Evolutionary conservation across 2,888 invertebrate genomes (phyloP), one percentile per base, ranked within the genome.

Genomic region (Drosophila formosana): DNA sequence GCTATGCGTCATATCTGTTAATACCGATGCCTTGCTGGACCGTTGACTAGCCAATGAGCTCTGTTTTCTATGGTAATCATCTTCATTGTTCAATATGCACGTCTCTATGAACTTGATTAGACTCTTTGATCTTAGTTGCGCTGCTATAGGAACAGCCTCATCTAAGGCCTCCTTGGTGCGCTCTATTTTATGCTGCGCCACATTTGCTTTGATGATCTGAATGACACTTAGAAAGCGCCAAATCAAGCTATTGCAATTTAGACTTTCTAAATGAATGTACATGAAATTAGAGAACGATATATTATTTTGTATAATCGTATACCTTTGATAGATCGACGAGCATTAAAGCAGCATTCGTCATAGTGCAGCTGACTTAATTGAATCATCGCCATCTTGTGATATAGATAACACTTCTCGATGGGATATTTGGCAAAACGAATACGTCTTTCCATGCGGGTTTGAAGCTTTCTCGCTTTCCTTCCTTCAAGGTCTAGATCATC

Each of bases 371-470:
- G 85, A 0, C 66, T 56, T 25, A 92, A 68, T 41, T 91, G 88
- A 4, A 72, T 52, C 1, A 76, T 61, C 0, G 91, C 87, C 3
- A 91, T 89, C 60, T 88, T 84, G 55, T 91, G 88, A 18, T 77
- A 51, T 0, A 92, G 25, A 58, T 91, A 91, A 30, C 88, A 86
- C 32, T 81, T 90, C 23, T 91, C 91, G 5, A 91, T 90, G 0
- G 90, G 79, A 57, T 89, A 82, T 55, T 88, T 89, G 0, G 91
- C 80, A 68, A 90, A 91, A 2, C 65, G 45, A 63, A 91, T 78
- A 0, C 92, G 90, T n/a, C 80, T 86, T 51, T 91, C 91, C 25
- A 91, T 64, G 3, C 90, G 85, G 0, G 72, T 1, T 0, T 65
- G 13, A 3, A 53, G 63, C 64, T 79, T 85, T 80, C 78, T 74